Conservation (phyloP, 2,888 invertebrate genomes). For the Actias luna region DNA sequence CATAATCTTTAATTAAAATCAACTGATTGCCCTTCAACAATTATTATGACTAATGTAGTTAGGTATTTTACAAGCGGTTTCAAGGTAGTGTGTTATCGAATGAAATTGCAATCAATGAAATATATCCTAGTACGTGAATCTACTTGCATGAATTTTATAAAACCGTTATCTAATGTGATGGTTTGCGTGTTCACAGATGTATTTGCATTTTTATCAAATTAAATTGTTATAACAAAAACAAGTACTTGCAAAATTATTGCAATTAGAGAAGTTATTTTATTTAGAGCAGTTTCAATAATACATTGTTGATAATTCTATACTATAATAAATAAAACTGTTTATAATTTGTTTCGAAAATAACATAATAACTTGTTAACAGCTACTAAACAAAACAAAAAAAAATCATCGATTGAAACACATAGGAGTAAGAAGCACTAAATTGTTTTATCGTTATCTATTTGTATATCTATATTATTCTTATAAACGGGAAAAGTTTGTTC, state of each 20-base stretch:
- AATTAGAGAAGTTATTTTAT: background rate
- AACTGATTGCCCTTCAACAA: conserved; percentile 5
- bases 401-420: too few relatives aligned
- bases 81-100: conserved; percentile 2
- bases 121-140: background rate
- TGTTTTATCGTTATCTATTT: too few relatives aligned
- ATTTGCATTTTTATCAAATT: background rate
- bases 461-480: too few relatives aligned
- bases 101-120: background rate
- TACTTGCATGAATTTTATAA: background rate
- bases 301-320: too few relatives aligned
- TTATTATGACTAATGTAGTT: conserved; percentile 4
- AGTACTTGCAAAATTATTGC: background rate
- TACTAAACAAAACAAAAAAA: too few relatives aligned
- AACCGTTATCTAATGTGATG: background rate
- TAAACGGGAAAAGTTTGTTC: too few relatives aligned
- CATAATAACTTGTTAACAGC: too few relatives aligned
- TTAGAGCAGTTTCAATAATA: background rate
- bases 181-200: background rate
- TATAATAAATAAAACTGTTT: too few relatives aligned
- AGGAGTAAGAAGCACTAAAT: too few relatives aligned
- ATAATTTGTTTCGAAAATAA: too few relatives aligned
- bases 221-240: too few relatives aligned
- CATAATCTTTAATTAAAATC: background rate
- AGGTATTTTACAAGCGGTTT: background rate